Conservation (phyloP, 1,140 invertebrate genomes). For the Drosophila orena region DNA sequence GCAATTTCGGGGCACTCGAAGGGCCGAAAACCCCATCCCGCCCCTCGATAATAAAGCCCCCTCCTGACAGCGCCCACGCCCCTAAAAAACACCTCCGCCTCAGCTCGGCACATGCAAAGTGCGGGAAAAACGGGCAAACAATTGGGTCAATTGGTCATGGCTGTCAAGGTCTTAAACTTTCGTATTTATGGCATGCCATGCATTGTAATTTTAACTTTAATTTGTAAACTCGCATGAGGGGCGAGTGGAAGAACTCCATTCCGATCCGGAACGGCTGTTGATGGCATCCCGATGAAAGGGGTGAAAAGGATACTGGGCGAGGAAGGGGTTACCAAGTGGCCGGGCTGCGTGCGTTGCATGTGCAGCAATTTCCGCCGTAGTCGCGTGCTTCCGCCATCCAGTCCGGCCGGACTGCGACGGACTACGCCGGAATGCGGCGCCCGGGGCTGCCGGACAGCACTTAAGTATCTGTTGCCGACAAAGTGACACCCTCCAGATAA, state of each 20-base stretch:
- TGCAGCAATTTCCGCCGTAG: conserved; percentile 75
- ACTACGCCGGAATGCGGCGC: conserved; percentile 18
- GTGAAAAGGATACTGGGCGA: not conserved
- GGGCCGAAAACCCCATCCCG: conserved; percentile 1
- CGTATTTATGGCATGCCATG: conserved; percentile 78
- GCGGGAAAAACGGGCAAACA: conserved; percentile 39
- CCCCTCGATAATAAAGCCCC: not conserved
- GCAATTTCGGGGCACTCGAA: conserved; percentile 31
- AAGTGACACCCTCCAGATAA: conserved; percentile 68
- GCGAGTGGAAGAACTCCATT: not conserved
- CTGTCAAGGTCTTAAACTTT: conserved; percentile 77
- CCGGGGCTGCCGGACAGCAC: conserved; percentile 42
- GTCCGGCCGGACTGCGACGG: conserved; percentile 23
- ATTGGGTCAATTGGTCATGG: conserved; percentile 81
- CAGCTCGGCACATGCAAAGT: conserved; percentile 58
- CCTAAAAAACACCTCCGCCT: conserved; percentile 38
- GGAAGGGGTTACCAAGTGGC: conserved; percentile 24
- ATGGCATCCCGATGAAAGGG: conserved; percentile 36
- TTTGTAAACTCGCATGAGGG: conserved; percentile 60
- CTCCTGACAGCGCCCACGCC: conserved; percentile 1
- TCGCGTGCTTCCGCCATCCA: conserved; percentile 74
- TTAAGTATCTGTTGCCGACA: conserved; percentile 75
- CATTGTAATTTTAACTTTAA: conserved; percentile 75
- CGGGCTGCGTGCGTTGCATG: conserved; percentile 71
- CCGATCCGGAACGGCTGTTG: conserved; percentile 19